phyloP scores from a whole-genome alignment of 2,113 vertebrate genomes.

The Pavo muticus region DNA sequence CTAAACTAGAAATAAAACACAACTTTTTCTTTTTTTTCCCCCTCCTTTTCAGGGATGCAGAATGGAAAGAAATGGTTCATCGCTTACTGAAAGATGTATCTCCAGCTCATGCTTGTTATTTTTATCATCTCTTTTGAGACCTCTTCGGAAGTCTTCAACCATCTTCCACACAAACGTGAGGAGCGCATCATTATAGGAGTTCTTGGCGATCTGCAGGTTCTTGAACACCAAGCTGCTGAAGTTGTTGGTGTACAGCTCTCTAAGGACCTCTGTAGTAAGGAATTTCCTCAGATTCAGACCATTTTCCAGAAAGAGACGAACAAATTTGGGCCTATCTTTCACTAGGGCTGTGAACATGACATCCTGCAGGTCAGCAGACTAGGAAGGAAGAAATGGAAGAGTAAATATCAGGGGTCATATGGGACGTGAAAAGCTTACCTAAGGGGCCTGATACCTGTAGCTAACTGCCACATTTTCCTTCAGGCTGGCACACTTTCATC shows the following conservation, averaged over 20 bases:
- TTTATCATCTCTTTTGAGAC: conserved; percentile 78
- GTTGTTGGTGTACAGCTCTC: conserved; percentile 85
- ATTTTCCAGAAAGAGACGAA: conserved; percentile 92
- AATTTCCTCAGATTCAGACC: conserved; percentile 89
- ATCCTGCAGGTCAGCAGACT: conserved; percentile 92
- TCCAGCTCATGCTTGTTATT: conserved; percentile 77
- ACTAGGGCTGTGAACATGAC: conserved; percentile 93
- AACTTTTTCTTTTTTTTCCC: background rate
- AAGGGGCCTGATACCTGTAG: rapidly evolving
- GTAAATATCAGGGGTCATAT: rapidly evolving
- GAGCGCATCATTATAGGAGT: conserved; percentile 81
- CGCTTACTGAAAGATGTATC: conserved; percentile 71
- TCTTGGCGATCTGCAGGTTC: conserved; percentile 85
- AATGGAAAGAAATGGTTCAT: background rate
- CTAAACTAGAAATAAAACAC: background rate
- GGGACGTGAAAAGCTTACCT: background rate
- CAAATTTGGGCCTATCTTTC: conserved; percentile 91
- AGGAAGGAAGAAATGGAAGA: background rate
- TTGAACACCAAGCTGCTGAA: conserved; percentile 87
- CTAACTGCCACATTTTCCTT: background rate
- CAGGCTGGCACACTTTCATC: background rate
- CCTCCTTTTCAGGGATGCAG: background rate
- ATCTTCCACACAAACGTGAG: conserved; percentile 85
- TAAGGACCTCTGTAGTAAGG: conserved; percentile 85
- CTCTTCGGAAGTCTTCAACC: conserved; percentile 81